Evolutionary conservation across 2,113 vertebrate species (phyloP), one percentile per base, ranked within the genome.

Genomic region (Ictalurus furcatus): DNA sequence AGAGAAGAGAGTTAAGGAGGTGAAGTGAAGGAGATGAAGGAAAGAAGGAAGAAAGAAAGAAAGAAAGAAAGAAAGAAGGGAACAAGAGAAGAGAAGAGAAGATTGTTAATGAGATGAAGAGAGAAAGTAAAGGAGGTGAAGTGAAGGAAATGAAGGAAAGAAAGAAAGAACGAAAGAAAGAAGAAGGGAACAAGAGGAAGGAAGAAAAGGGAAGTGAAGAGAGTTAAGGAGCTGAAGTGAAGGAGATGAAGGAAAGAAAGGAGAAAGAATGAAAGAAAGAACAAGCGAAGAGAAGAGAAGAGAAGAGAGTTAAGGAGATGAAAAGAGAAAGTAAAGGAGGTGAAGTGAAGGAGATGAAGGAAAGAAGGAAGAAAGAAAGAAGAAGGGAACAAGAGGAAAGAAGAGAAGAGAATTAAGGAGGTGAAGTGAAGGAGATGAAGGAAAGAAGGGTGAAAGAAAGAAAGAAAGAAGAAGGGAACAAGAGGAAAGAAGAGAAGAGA

Each of bases 11-110:
- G 16, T 17, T 0, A 73, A 37, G 5, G 6, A 6, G 0, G n/a
- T 9, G 16, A 71, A 34, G 16, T 2, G 19, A 37, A 37, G 69
- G 4, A 73, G 6, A 37, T 0, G 16, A 73, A 37, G 16, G 4
- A 37, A 7, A 2, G 7, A 48, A 48, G 48, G 2, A 9, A 52
- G 16, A 40, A 67, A 67, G 69, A 19, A 14, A 6, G 6, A 71
- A 34, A 4, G n/a, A n/a, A 1, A 34, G 1, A 1, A 6, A 6
- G 1, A 6, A 19, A 17, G 0, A 37, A 37, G 5, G 12, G 13
- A 69, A 14, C 12, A 69, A 69, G 65, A 12, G 12, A 16, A 21
- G 5, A 17, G 58, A 59, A 61, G 63, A 4, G 4, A 16, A 34
- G 67, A n/a, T 0, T n/a, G 14, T 0, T 11, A n/a, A 16, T 1